Percentiles rank a stretch among this genome's conserved stretches.
These are phyloP conservation scores for Carcharodon carcharias DNA, from an alignment of 2,797 vertebrate species.

Conservation along the genomic window DNA sequence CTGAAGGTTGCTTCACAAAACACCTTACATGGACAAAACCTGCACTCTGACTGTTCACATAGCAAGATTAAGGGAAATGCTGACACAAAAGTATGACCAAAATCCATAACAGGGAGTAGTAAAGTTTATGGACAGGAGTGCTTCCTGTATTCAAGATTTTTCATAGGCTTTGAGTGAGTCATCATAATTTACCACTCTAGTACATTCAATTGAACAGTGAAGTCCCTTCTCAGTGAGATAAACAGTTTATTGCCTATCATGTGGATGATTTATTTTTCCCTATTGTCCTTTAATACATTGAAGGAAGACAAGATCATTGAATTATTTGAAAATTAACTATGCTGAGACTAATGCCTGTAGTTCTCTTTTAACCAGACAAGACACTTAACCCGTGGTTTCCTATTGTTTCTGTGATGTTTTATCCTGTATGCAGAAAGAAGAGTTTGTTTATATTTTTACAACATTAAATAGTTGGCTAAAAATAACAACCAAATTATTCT, in stretches of 20 bases:
- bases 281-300: background rate
- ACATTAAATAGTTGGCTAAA: constrained; percentile 2
- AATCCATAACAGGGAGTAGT: background rate
- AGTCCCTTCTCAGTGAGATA: background rate
- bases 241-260: background rate
- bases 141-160: background rate
- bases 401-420: background rate
- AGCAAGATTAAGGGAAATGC: background rate
- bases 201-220: background rate
- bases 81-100: background rate
- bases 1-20: background rate
- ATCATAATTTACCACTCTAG: background rate
- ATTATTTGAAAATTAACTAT: background rate
- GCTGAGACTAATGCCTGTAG: background rate
- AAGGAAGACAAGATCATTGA: background rate
- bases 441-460: constrained; percentile 9
- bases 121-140: background rate
- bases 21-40: background rate
- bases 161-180: background rate
- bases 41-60: background rate
- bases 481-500: constrained; percentile 11
- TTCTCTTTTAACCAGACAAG: background rate
- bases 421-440: background rate
- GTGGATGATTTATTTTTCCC: background rate
- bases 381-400: background rate